Evolutionary conservation across 2,888 invertebrate genomes (phyloP), one percentile per base, ranked within the genome.

Genomic region (Geotrupes spiniger): DNA sequence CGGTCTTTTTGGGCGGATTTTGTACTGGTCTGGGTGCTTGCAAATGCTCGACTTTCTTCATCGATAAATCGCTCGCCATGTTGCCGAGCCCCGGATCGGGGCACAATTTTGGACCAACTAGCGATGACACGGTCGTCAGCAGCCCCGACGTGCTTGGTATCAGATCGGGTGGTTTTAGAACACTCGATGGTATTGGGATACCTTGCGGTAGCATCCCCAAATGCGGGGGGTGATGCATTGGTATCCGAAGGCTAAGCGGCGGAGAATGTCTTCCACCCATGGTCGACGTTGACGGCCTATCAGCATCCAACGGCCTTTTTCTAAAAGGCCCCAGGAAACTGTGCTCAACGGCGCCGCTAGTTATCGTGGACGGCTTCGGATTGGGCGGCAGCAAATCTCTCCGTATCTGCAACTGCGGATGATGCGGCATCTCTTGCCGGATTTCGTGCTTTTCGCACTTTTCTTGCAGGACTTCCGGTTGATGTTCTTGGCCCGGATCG

Each of bases 371-470:
- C 1, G 70, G 60, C 52, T 69, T 70, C 1, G 57, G 74, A 4
- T 69, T 27, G 75, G 76, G 28, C 64, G 69, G 79, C 60, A 87
- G 81, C 29, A 90, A 75, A 66, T 90, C 90, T 65, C 89, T 76
- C 41, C 90, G 78, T 46, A 90, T 89, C 65, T 90, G 89, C 31
- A 90, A 68, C 47, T 68, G 76, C 52, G 60, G 76, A 26, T 58
- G 56, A 11, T 36, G 25, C 2, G 31, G 16, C 3, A 33, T 17
- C 8, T 46, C 43, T 2, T 38, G 41, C 11, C 45, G 36, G 8
- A 41, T 84, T 79, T 40, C 87, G 74, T 63, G 87, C 86, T 67
- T 87, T 76, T 49, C 87, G 77, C 49, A 85, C 85, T 65, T 87
- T 83, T 49, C 87, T 64, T 51, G 49, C 63, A 68, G 59, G 6